These are phyloP conservation scores for Pseudolaguvia tuberculata DNA, from an alignment of 2,113 vertebrate species.

Conservation along the genomic window DNA sequence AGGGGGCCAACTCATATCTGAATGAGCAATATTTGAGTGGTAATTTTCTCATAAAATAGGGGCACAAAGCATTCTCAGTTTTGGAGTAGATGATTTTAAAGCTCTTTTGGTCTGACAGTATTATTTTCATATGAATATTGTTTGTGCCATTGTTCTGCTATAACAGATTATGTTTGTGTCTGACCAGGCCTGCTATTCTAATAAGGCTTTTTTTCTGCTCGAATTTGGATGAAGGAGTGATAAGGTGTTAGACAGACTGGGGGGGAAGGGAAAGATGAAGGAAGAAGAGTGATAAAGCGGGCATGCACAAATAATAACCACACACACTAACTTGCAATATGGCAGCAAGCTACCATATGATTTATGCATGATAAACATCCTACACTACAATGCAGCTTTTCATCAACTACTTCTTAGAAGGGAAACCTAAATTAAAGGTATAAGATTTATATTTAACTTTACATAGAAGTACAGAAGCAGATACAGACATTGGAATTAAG, in stretches of 20 bases:
- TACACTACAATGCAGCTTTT: conserved; percentile 23
- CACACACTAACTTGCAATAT: conserved; percentile 41
- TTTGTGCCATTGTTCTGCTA: conserved; percentile 62
- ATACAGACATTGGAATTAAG: not conserved
- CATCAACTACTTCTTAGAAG: not conserved
- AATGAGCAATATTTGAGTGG: conserved; percentile 56
- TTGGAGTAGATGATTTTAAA: conserved; percentile 34
- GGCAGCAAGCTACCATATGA: conserved; percentile 46
- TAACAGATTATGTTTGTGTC: conserved; percentile 58
- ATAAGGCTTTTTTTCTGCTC: conserved; percentile 51
- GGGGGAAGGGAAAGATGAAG: conserved; percentile 42
- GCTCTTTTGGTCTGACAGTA: conserved; percentile 55
- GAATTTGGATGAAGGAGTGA: conserved; percentile 65
- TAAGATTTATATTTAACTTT: not conserved
- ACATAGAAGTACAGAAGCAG: not conserved
- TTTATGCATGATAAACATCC: conserved; percentile 50
- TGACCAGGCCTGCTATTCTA: conserved; percentile 59
- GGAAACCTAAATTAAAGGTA: not conserved
- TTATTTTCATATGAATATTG: conserved; percentile 73
- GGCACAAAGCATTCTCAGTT: conserved; percentile 32
- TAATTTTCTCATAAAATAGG: conserved; percentile 48
- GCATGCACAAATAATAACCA: conserved; percentile 39
- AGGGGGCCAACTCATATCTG: conserved; percentile 44
- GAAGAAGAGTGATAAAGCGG: conserved; percentile 47
- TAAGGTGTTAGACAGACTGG: conserved; percentile 61